phyloP scores from a whole-genome alignment of 2,113 vertebrate genomes.

The Smithornis capensis region DNA sequence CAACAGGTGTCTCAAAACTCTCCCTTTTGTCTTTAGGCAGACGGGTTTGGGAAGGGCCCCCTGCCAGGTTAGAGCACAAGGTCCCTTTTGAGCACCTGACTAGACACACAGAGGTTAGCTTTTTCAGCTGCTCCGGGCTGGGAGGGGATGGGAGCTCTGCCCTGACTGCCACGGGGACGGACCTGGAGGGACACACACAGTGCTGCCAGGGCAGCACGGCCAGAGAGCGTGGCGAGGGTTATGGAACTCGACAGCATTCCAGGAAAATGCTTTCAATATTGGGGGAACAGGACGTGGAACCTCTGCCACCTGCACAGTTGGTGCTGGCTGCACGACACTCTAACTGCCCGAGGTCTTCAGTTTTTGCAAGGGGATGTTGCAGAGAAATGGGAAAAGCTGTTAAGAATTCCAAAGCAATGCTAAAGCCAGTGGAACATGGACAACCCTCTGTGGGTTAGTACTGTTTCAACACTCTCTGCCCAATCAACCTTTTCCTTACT shows the following conservation, averaged over 20 bases:
- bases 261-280: neutral
- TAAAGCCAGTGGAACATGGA: neutral
- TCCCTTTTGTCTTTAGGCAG: neutral
- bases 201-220: neutral
- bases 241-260: neutral
- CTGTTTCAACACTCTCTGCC: neutral
- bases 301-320: neutral
- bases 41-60: neutral
- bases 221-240: neutral
- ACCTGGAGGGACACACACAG: neutral
- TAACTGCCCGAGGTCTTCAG: accelerated
- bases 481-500: neutral
- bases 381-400: neutral
- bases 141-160: neutral
- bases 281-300: neutral
- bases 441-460: neutral
- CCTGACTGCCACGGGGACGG: slow-evolving; percentile 19
- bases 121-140: slow-evolving; percentile 39
- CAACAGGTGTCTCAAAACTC: neutral
- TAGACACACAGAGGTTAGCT: neutral
- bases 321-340: neutral
- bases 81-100: neutral
- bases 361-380: neutral
- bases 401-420: neutral
- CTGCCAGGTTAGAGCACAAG: neutral